Evolutionary conservation across 1,140 invertebrate genomes (phyloP), one percentile per base, ranked within the genome.

Genomic region (Pentalonia nigronervosa): DNA sequence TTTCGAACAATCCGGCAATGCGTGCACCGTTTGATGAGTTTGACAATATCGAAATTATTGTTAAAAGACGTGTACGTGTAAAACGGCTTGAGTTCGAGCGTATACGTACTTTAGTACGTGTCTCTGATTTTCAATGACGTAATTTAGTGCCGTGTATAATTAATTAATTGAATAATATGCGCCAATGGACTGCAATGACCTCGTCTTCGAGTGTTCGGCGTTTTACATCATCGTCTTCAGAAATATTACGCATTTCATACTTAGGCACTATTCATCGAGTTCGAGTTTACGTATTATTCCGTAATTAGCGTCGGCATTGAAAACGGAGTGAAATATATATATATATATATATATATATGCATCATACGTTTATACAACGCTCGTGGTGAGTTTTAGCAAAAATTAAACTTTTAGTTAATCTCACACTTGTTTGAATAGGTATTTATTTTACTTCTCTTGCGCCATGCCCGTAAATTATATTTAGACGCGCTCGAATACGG

Each of bases 51-150:
- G 21, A 89, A 56, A 89, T 89, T 53, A 76, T 76, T 56, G 50
- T 36, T 36, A 14, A 47, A 17, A 56, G 45, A 11, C 86, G 50
- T 21, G 1, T 34, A 48, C 30, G 25, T 34, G 21, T 7, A 34
- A 45, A 45, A 7, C 48, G 30, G 8, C n/a, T 34, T 34, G 87
- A 87, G 9, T 25, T 84, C 83, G 23, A 23, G 7, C 8, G 48
- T 7, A 89, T n/a, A 11, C 2, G 21, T 30, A 89, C 47, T 14
- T 41, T 25, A 9, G 48, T 36, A 89, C 48, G n/a, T 89, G 48
- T 89, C 88, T 41, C 21, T 89, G 88, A 56, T 89, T 89, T 56
- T 56, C 88, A 89, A 89, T 56, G 34, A 53, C 50, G 50, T 53
- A 36, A 25, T 53, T 53, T 53, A 53, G 11, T 36, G 21, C n/a